These are phyloP conservation scores for Cuculus canorus DNA, from an alignment of 2,797 vertebrate genomes.

Conservation along the genomic window DNA sequence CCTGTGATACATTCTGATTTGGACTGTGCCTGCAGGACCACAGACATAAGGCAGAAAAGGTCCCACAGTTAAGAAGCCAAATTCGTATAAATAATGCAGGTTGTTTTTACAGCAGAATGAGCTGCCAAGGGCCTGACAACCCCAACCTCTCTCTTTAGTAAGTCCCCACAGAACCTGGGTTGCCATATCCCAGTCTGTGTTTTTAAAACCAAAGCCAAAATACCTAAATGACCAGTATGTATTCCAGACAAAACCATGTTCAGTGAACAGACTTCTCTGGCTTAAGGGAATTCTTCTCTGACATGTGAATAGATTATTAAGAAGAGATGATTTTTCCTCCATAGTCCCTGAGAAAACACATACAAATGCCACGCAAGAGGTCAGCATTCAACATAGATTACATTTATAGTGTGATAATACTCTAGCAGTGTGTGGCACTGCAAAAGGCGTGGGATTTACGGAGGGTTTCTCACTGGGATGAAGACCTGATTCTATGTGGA, in stretches of 20 bases:
- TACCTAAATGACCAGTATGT: background rate
- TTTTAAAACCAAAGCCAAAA: constrained; percentile 14
- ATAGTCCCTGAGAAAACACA: background rate
- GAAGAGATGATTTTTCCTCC: background rate
- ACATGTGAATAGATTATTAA: background rate
- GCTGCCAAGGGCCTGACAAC: background rate
- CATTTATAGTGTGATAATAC: background rate
- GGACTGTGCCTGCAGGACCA: background rate
- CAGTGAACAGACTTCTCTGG: background rate
- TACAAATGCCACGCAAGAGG: background rate
- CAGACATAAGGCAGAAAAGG: background rate
- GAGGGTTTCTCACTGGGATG: background rate
- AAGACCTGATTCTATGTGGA: background rate
- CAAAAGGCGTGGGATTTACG: background rate
- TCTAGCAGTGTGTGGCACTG: background rate
- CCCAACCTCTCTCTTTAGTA: background rate
- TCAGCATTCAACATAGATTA: background rate
- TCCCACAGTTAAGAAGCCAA: background rate
- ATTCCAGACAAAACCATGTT: background rate
- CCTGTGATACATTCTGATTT: background rate
- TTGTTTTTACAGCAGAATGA: background rate
- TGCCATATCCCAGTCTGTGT: background rate
- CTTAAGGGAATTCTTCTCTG: background rate
- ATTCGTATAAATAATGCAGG: background rate
- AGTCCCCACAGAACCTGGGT: background rate